Conservation (phyloP, 2,113 vertebrate species). For the Eulemur macaco region DNA sequence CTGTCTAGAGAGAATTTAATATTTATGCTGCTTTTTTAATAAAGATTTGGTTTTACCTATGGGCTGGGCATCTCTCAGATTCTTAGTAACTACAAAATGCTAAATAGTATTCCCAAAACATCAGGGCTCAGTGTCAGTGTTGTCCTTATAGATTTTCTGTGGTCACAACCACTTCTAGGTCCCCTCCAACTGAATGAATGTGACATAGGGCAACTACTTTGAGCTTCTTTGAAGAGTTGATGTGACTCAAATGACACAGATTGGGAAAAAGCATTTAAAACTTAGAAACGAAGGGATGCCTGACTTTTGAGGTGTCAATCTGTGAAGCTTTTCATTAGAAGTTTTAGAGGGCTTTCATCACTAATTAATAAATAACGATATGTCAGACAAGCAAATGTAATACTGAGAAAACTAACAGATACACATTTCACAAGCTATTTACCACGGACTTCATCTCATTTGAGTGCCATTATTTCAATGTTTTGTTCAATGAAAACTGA, state of each 20-base stretch:
- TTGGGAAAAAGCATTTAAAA: not conserved
- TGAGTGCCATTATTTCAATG: constrained; percentile 44
- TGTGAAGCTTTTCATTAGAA: constrained; percentile 40
- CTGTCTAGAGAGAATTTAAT: not conserved
- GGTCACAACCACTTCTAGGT: not conserved
- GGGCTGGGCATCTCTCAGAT: not conserved
- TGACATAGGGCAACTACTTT: not conserved
- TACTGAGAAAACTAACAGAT: constrained; percentile 53
- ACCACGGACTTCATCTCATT: constrained; percentile 42
- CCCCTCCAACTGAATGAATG: not conserved
- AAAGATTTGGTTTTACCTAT: not conserved
- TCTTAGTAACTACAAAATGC: constrained; percentile 11
- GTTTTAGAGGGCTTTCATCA: constrained; percentile 58
- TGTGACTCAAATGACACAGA: not conserved
- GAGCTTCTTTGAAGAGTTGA: not conserved
- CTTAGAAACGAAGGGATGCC: not conserved
- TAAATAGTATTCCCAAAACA: not conserved
- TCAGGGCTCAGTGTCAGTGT: not conserved
- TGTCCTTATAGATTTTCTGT: not conserved
- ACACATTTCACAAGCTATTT: constrained; percentile 49
- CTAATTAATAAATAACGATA: constrained; percentile 65
- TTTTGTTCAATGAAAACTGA: constrained; percentile 67
- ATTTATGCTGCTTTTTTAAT: not conserved
- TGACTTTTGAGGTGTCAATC: not conserved
- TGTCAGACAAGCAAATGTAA: constrained; percentile 56